Base-by-base conservation (phyloP, 2,113 vertebrate species). In the Lepisosteus oculatus region DNA sequence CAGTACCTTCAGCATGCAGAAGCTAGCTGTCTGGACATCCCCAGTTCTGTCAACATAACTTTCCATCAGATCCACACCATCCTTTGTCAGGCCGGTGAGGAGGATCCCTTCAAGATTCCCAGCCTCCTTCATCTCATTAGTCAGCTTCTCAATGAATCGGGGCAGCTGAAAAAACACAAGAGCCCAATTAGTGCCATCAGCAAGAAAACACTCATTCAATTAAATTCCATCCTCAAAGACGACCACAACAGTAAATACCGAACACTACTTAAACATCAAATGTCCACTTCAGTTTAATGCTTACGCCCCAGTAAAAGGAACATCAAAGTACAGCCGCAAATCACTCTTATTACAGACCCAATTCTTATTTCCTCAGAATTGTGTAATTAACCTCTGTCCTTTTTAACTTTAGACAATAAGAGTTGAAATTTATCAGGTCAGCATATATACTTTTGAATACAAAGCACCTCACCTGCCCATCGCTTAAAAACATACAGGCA, bases 41-140 rank as follows among this genome's bases (percentile, higher is more conserved):
- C 96, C 96, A 0, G 97, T 99, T 75, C 91, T 92, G 73, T 98
- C 97, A 65, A 99, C 97, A 0, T 96, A 97, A 81, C 96, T 98
- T 88, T 98, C 97, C 93, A 99, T 98, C 55, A 99, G 88, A 74
- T 99, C 97, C n/a, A 99, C 95, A 12, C 97, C 97, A 72, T 99
- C 97, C 77, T 96, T 98, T 29, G 96, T 98, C 72, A 99, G 84
- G 3, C 97, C 97, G 0, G 97, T 99, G 74, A 99, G 85, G 57
- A 99, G 87, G 81, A 99, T 95, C 71, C 97, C 97, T 86, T 99
- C 97, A 81, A 99, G 92, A 88, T 99, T 99, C 3, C 97, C 97
- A 29, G 86, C 90, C 6, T 96, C 97, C 81, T 97, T 99, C 96
- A 99, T 96, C 86, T 99, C 97, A 78, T 89, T 93, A 1, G 95